phyloP scores from a whole-genome alignment of 2,888 invertebrate species.

The Eilema caniola region DNA sequence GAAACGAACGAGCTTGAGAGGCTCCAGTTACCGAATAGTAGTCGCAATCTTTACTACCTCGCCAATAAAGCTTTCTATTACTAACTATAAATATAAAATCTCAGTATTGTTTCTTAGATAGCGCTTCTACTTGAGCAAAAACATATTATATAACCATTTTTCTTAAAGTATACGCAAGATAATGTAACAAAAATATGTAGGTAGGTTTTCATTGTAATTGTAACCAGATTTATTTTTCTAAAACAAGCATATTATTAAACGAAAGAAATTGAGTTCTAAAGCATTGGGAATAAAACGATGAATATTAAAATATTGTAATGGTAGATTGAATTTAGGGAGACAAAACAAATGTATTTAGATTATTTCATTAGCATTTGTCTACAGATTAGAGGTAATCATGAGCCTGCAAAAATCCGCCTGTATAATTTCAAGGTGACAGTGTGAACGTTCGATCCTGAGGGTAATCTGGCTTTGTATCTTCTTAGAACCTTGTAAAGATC shows the following conservation, averaged over 20 bases:
- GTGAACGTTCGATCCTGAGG: too few relatives aligned
- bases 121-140: neutral
- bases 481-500: too few relatives aligned
- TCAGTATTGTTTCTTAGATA: too few relatives aligned
- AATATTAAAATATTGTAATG: slow-evolving; percentile 21
- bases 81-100: neutral
- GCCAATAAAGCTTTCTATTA: neutral
- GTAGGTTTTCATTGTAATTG: too few relatives aligned
- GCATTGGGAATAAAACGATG: neutral
- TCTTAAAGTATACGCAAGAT: neutral
- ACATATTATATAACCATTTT: neutral
- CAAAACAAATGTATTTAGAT: neutral
- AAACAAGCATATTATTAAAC: neutral
- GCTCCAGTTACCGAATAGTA: neutral
- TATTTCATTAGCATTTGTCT: neutral
- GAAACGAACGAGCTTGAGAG: neutral
- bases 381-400: too few relatives aligned
- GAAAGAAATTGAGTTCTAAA: neutral
- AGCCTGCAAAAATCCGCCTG: too few relatives aligned
- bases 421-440: too few relatives aligned
- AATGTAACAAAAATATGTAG: slow-evolving; percentile 1
- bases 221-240: neutral
- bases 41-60: neutral
- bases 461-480: too few relatives aligned
- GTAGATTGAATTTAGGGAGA: slow-evolving; percentile 10